phyloP scores from a whole-genome alignment of 2,888 invertebrate species.

The Pinctada fucata region DNA sequence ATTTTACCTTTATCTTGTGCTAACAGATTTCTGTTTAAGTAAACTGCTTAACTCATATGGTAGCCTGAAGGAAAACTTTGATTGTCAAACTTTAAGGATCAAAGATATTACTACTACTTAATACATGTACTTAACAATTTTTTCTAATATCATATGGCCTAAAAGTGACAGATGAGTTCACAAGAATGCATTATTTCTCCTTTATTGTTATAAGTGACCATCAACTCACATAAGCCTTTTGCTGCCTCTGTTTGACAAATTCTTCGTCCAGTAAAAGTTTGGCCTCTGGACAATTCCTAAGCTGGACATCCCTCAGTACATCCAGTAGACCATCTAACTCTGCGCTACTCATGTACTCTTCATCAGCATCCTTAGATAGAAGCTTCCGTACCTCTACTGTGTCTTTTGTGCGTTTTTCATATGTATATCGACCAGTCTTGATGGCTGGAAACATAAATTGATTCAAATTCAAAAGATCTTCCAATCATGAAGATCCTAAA shows the following conservation, averaged over 20 bases:
- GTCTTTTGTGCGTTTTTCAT: slow-evolving; percentile 71
- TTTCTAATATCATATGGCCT: neutral
- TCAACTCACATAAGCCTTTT: slow-evolving; percentile 24
- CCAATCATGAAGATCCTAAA: neutral
- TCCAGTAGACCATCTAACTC: slow-evolving; percentile 18
- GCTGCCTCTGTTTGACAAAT: slow-evolving; percentile 11
- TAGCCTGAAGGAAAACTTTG: no score
- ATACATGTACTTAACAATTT: neutral
- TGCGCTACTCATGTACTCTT: neutral
- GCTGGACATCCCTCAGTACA: slow-evolving; percentile 1
- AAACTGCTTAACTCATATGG: no score
- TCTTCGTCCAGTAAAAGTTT: slow-evolving; percentile 12
- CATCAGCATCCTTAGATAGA: slow-evolving; percentile 13
- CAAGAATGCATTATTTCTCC: neutral
- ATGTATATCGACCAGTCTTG: slow-evolving; percentile 74
- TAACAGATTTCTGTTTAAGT: no score
- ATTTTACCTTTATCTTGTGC: no score
- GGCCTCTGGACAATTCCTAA: slow-evolving; percentile 8
- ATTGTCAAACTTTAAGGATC: no score
- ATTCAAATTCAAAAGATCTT: neutral
- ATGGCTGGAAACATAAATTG: slow-evolving; percentile 64
- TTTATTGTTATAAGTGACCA: neutral
- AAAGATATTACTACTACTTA: no score
- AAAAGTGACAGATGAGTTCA: neutral
- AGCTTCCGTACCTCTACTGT: slow-evolving; percentile 71